These are phyloP conservation scores for Norana najaformis DNA, from an alignment of 2,888 invertebrate species.

Conservation along the genomic window DNA sequence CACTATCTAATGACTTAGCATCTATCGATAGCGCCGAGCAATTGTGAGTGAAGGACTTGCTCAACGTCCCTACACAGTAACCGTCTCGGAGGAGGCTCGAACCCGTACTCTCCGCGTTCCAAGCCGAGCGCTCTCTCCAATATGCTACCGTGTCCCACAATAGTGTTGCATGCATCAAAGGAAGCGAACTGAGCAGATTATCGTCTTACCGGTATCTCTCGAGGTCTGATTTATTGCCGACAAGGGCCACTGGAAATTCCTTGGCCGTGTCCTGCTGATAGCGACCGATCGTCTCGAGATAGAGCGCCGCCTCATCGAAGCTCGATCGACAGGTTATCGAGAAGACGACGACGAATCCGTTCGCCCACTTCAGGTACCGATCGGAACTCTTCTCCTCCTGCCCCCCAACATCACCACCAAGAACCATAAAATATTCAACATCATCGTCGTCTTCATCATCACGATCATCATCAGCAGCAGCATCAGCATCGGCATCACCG, in stretches of 20 bases:
- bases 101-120: no score
- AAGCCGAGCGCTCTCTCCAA: no score
- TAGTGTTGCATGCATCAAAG: no score
- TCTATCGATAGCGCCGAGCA: no score
- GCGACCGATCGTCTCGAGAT: constrained; percentile 59
- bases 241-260: constrained; percentile 60
- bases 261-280: constrained; percentile 55
- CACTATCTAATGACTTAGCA: no score
- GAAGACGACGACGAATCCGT: constrained; percentile 64
- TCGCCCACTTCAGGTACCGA: constrained; percentile 63
- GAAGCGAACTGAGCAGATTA: no score
- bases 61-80: no score
- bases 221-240: constrained; percentile 65
- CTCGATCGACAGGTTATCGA: constrained; percentile 63
- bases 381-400: constrained; percentile 14
- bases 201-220: constrained; percentile 63
- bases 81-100: no score
- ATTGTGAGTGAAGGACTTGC: no score
- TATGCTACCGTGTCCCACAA: no score
- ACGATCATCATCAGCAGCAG: not conserved
- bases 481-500: not conserved
- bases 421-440: not conserved
- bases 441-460: not conserved
- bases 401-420: not conserved
- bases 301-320: constrained; percentile 60